Evolutionary conservation across 2,797 vertebrate species (phyloP), one percentile per base, ranked within the genome.

Genomic region (Cuniculus paca): DNA sequence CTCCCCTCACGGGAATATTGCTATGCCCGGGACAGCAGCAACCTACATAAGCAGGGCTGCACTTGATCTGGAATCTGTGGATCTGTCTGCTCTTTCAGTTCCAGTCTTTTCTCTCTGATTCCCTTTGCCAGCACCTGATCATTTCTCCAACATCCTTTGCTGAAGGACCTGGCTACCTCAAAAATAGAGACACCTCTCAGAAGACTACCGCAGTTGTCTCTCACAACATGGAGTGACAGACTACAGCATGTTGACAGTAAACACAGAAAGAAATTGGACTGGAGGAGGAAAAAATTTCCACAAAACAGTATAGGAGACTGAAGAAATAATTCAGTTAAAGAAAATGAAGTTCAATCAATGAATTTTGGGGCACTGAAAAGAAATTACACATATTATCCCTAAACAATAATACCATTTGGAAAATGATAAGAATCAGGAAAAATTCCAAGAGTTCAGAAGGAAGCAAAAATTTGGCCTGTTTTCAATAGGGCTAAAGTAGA

Each of bases 351-450:
- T 82, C 36, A 24, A 63, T 50, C 12, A 28, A 45, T 70, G 92
- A 68, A 79, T 86, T 93, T 89, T n/a, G 96, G 24, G 17, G 39
- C 10, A 93, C 22, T 82, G 56, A 52, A 74, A 56, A 63, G 68
- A 24, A 45, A 28, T 45, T 81, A 6, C 2, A 48, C 20, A 36
- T 85, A 61, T 6, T 78, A 84, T 7, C 56, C 70, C 36, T 58
- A 54, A 88, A 86, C 22, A 28, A 65, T 72, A 65, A 79, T 11
- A 80, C 79, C 34, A 58, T 72, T 84, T 84, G 34, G 78, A 78
- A 92, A 90, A 81, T 81, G 48, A 88, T 1, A 85, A 20, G 81
- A 91, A 63, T 85, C 54, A 94, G n/a, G 68, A 60, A 63, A 74
- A 48, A 45, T 60, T 80, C 20, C 60, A 90, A 39, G 13, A 78